phyloP scores from a whole-genome alignment of 1,140 invertebrate species.

The Lepidurus couesii region DNA sequence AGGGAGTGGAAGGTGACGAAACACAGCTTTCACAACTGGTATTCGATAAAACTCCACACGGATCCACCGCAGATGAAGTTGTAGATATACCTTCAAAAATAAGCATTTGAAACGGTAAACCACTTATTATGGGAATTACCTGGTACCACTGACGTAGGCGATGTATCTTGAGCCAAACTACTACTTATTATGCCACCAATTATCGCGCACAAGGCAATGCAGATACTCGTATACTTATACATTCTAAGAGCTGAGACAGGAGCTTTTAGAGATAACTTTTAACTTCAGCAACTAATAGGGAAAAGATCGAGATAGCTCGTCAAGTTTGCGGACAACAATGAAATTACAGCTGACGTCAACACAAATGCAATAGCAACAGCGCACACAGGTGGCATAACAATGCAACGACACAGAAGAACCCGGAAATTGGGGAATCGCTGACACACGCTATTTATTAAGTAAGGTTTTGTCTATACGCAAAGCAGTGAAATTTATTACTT shows the following conservation, averaged over 20 bases:
- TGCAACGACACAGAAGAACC: not conserved
- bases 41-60: no score
- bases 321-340: not conserved
- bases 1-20: no score
- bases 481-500: no score
- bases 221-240: not conserved
- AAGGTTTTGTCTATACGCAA: no score
- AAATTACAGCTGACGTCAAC: not conserved
- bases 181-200: not conserved
- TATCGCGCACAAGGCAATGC: not conserved
- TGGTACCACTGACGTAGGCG: not conserved
- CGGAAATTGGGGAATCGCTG: no score
- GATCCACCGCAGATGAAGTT: no score
- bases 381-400: not conserved
- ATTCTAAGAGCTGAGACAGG: not conserved
- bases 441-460: no score
- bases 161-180: not conserved
- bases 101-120: no score
- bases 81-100: no score
- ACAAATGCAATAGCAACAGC: not conserved
- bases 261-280: not conserved
- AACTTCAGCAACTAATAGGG: not conserved
- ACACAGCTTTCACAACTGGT: no score
- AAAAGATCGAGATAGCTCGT: not conserved
- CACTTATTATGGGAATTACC: not conserved